phyloP scores from a whole-genome alignment of 2,797 vertebrate species.

The Hoplostethus atlanticus region DNA sequence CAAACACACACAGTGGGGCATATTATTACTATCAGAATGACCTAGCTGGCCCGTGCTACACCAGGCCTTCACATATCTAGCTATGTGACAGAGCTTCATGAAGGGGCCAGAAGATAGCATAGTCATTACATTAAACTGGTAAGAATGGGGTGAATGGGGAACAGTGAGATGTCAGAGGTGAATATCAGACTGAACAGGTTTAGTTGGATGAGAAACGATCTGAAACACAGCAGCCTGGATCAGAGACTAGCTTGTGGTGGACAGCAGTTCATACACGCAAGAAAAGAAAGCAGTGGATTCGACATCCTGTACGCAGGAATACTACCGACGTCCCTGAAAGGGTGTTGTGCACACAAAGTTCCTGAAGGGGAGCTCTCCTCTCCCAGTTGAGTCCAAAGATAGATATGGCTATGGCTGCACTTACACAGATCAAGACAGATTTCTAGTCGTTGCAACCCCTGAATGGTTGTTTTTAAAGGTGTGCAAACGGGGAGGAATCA shows the following conservation, averaged over 20 bases:
- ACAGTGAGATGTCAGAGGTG: no score
- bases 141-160: no score
- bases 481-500: no score
- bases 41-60: constrained; percentile 12
- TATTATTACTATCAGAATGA: background rate
- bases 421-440: background rate
- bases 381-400: background rate
- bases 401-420: background rate
- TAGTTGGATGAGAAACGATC: no score
- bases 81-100: background rate
- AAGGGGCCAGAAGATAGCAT: background rate
- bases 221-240: no score
- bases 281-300: no score
- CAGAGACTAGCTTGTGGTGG: no score
- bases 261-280: no score
- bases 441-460: no score
- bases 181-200: no score
- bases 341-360: constrained; percentile 4
- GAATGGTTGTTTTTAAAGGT: no score
- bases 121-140: background rate
- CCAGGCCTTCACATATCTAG: constrained; percentile 19
- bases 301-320: no score
- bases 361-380: constrained; percentile 41
- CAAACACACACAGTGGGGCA: constrained; percentile 51
- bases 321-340: background rate